Conservation (phyloP, 2,888 invertebrate species). For the Microchrysa polita region DNA sequence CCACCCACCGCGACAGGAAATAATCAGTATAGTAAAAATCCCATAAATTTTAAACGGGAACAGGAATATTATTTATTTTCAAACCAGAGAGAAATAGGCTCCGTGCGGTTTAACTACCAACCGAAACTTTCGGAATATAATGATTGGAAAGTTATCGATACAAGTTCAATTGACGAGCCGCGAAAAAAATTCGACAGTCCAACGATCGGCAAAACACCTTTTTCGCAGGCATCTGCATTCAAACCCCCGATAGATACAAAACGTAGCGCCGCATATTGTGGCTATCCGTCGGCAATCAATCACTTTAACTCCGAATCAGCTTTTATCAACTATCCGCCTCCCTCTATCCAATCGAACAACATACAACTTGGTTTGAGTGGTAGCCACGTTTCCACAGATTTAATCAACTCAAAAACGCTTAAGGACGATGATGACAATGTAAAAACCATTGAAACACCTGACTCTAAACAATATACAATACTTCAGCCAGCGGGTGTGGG, state of each 20-base stretch:
- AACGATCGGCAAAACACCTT: conserved; percentile 67
- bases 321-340: conserved; percentile 75
- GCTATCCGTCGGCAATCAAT: conserved; percentile 66
- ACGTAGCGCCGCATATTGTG: conserved; percentile 66
- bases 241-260: conserved; percentile 77
- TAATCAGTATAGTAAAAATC: conserved; percentile 51
- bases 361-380: background rate
- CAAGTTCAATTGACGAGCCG: conserved; percentile 48
- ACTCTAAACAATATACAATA: conserved; percentile 85
- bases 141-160: conserved; percentile 43
- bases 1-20: conserved; percentile 44
- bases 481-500: conserved; percentile 84
- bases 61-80: conserved; percentile 67
- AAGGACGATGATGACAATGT: conserved; percentile 51
- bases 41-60: conserved; percentile 67
- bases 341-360: conserved; percentile 30
- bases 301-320: conserved; percentile 76
- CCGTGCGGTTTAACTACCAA: conserved; percentile 61
- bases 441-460: conserved; percentile 60
- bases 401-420: conserved; percentile 49
- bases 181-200: conserved; percentile 49
- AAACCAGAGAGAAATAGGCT: conserved; percentile 63
- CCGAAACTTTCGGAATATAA: conserved; percentile 50
- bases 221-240: conserved; percentile 81
- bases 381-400: conserved; percentile 15